A percentile compares a stretch with the other conserved stretches of the same genome.
These are phyloP conservation scores for Agonopterix alstromeriana DNA, from an alignment of 2,888 invertebrate species.

Conservation along the genomic window DNA sequence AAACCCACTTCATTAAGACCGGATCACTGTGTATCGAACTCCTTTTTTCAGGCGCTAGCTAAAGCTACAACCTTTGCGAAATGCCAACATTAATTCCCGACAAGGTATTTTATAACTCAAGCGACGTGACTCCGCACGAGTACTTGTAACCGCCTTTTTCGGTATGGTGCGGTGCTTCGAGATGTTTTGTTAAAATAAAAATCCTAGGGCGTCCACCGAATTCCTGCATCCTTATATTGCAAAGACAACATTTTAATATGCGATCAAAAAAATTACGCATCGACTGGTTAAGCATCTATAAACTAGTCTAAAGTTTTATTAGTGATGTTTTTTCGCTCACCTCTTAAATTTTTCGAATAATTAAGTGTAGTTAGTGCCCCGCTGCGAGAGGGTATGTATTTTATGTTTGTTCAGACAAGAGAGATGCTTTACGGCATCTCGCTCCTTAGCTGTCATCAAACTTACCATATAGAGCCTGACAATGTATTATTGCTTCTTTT, in stretches of 20 bases:
- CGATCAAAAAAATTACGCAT: constrained; percentile 42
- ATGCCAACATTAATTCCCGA: constrained; percentile 59
- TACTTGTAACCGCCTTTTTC: constrained; percentile 55
- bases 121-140: constrained; percentile 41
- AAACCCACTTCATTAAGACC: constrained; percentile 53
- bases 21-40: constrained; percentile 32
- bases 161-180: constrained; percentile 44
- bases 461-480: constrained; percentile 2
- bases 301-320: constrained; percentile 45
- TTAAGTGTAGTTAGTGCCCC: constrained; percentile 6
- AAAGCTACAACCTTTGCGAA: constrained; percentile 44
- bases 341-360: constrained; percentile 16
- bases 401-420: constrained; percentile 3
- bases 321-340: constrained; percentile 8
- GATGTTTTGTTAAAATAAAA: constrained; percentile 53
- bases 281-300: constrained; percentile 36
- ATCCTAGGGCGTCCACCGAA: constrained; percentile 57
- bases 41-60: constrained; percentile 33
- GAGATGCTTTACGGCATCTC: constrained; percentile 4
- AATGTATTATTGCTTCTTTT: constrained; percentile 3
- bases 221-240: constrained; percentile 62
- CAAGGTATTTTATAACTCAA: constrained; percentile 47
- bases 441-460: neutral
- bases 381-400: constrained; percentile 4
- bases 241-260: constrained; percentile 55